Percentiles rank a stretch among this genome's conserved stretches.
These are phyloP conservation scores for Psilanteris sp. DNA, from an alignment of 1,140 invertebrate species.

Conservation along the genomic window DNA sequence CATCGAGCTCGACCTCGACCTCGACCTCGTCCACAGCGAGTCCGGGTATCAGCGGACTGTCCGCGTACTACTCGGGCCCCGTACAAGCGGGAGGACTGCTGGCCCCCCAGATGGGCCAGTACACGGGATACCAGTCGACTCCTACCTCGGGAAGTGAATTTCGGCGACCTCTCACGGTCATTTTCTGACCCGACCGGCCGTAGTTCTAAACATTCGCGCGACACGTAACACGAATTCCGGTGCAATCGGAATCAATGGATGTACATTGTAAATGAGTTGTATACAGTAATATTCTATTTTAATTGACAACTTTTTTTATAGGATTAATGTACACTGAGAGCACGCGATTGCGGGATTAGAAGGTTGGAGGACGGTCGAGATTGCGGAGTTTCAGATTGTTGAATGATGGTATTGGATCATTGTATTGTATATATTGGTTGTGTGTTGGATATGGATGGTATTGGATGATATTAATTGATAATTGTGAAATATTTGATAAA, in stretches of 20 bases:
- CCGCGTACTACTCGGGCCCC: slow-evolving; percentile 82
- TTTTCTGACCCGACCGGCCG: slow-evolving; percentile 89
- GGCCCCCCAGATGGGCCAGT: slow-evolving; percentile 83
- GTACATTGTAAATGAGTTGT: slow-evolving; percentile 55
- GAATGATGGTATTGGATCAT: no score
- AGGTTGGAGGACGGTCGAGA: no score
- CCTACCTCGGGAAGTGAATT: slow-evolving; percentile 83
- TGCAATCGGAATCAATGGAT: slow-evolving; percentile 34
- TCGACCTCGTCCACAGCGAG: slow-evolving; percentile 84
- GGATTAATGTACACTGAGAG: slow-evolving; percentile 41
- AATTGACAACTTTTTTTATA: slow-evolving; percentile 28
- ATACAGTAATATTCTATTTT: slow-evolving; percentile 39
- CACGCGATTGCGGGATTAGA: no score
- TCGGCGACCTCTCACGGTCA: slow-evolving; percentile 88
- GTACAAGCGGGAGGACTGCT: slow-evolving; percentile 78
- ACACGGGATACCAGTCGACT: slow-evolving; percentile 82
- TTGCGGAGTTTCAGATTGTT: no score
- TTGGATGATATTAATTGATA: no score
- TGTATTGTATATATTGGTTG: no score
- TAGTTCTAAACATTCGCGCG: slow-evolving; percentile 72
- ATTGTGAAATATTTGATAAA: no score
- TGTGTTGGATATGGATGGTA: no score
- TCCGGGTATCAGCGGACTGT: slow-evolving; percentile 79
- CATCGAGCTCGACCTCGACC: slow-evolving; percentile 79
- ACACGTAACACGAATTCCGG: slow-evolving; percentile 30